A percentile compares a stretch with the other conserved stretches of the same genome.
Evolutionary conservation across 2,113 vertebrate genomes (phyloP).

Genomic region (Oxygymnocypris stewartii): DNA sequence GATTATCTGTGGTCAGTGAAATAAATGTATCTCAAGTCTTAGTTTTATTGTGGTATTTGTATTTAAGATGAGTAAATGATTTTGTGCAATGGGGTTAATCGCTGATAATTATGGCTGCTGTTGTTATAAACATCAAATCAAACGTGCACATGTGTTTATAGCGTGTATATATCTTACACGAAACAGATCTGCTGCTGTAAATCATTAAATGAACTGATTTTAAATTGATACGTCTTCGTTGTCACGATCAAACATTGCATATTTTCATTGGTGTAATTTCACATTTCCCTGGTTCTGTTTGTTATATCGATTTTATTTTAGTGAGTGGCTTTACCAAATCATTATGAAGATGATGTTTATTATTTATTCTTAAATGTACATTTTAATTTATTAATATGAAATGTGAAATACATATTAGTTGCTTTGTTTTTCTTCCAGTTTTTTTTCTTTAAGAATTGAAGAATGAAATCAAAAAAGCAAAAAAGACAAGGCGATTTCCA

Average conservation of each 20-base stretch:
- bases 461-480: slow-evolving; percentile 83
- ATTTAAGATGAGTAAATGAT: not conserved
- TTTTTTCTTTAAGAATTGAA: not conserved
- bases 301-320: not conserved
- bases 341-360: not conserved
- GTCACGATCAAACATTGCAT: not conserved
- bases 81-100: not conserved
- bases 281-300: not conserved
- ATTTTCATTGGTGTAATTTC: not conserved
- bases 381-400: not conserved
- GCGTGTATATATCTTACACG: not conserved
- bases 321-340: too few relatives aligned
- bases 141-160: not conserved
- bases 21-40: not conserved
- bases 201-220: not conserved
- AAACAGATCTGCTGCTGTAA: not conserved
- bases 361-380: not conserved
- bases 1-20: slow-evolving; percentile 14
- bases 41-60: not conserved
- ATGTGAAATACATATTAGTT: not conserved
- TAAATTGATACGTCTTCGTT: not conserved
- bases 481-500: slow-evolving; percentile 98
- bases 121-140: not conserved
- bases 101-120: not conserved
- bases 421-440: not conserved